Evolutionary conservation across 2,113 vertebrate species (phyloP).

Genomic region (Urocynchramus pylzowi): DNA sequence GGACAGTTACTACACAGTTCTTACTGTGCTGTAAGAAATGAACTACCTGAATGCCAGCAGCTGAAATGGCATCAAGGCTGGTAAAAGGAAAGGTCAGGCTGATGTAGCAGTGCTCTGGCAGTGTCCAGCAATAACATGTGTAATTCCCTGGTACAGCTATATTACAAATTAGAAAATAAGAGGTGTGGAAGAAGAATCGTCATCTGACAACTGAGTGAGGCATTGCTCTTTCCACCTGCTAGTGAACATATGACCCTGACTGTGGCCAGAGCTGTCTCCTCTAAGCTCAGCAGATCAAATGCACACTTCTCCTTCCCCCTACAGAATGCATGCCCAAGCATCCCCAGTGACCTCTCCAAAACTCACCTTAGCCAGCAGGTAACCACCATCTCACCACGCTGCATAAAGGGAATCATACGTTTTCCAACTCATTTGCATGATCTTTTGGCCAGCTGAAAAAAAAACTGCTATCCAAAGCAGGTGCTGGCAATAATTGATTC

Average conservation of each 20-base stretch:
- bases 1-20: neutral
- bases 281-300: neutral
- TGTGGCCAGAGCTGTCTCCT: neutral
- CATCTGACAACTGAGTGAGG: neutral
- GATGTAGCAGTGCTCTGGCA: neutral
- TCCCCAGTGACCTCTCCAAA: neutral
- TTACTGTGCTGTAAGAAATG: neutral
- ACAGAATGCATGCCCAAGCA: neutral
- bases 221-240: neutral
- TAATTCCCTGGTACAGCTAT: neutral
- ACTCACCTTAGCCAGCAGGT: neutral
- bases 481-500: constrained; percentile 35
- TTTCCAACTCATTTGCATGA: neutral
- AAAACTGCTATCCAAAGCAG: constrained; percentile 45
- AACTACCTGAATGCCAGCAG: neutral
- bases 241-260: neutral
- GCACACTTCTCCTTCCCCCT: neutral
- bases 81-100: neutral
- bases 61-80: neutral
- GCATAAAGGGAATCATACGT: neutral
- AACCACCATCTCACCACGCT: neutral
- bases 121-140: neutral
- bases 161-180: neutral
- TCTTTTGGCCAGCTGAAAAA: constrained; percentile 10
- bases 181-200: neutral